Conservation (phyloP, 2,888 invertebrate species). For the Hesperia comma region DNA sequence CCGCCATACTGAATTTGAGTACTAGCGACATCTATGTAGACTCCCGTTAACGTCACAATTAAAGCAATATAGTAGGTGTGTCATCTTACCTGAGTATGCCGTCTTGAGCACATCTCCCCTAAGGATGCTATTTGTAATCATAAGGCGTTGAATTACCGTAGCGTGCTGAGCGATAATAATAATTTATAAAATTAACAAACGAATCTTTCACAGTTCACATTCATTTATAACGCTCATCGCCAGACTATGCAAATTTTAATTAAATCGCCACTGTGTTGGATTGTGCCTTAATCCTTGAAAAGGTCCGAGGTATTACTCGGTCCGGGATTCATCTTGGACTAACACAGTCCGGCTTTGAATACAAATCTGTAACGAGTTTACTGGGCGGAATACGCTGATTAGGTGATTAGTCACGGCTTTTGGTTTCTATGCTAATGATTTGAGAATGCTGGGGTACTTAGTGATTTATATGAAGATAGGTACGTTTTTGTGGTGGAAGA, state of each 20-base stretch:
- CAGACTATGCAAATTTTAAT: slow-evolving; percentile 70
- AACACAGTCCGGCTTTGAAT: slow-evolving; percentile 43
- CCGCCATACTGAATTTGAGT: too few relatives aligned
- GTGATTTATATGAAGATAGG: not conserved
- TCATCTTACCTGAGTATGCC: too few relatives aligned
- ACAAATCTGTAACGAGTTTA: slow-evolving; percentile 46
- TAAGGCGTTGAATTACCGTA: too few relatives aligned
- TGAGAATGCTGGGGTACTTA: slow-evolving; percentile 7
- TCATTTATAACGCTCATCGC: slow-evolving; percentile 47
- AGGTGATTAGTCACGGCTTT: slow-evolving; percentile 30
- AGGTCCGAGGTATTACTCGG: slow-evolving; percentile 48
- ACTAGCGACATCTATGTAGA: too few relatives aligned
- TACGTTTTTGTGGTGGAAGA: too few relatives aligned
- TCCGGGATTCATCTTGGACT: slow-evolving; percentile 53
- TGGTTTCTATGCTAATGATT: slow-evolving; percentile 24
- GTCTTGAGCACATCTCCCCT: too few relatives aligned
- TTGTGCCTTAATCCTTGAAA: slow-evolving; percentile 56
- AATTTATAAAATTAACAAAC: not conserved
- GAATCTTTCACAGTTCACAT: slow-evolving; percentile 39
- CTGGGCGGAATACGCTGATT: slow-evolving; percentile 30
- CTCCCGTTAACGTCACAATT: too few relatives aligned
- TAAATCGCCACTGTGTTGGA: slow-evolving; percentile 65
- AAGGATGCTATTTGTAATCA: too few relatives aligned
- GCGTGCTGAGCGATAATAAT: not conserved
- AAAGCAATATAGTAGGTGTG: too few relatives aligned